phyloP scores from a whole-genome alignment of 2,113 vertebrate genomes.

The Mirza zaza region DNA sequence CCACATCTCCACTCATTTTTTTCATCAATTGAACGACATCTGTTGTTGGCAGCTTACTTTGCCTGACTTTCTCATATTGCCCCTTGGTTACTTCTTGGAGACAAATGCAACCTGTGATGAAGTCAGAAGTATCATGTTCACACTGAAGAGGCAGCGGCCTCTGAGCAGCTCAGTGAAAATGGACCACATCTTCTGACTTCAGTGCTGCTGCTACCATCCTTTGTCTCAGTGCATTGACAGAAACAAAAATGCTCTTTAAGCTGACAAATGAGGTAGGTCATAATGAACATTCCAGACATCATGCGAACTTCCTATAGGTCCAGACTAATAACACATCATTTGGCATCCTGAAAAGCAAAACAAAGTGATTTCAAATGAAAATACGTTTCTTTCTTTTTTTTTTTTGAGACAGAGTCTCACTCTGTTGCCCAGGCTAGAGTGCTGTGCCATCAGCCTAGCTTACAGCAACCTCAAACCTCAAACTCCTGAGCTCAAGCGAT shows the following conservation, averaged over 20 bases:
- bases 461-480: too few species aligned
- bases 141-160: not conserved
- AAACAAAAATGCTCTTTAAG: not conserved
- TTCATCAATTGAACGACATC: not conserved
- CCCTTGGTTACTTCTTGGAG: not conserved
- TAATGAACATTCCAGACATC: not conserved
- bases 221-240: not conserved
- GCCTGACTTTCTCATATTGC: not conserved
- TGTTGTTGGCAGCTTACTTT: not conserved
- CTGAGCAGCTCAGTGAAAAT: not conserved
- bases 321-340: not conserved
- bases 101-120: not conserved
- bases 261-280: not conserved
- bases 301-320: not conserved
- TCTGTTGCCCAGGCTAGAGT: too few species aligned
- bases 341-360: not conserved
- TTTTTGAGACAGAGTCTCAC: too few species aligned
- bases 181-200: not conserved
- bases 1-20: not conserved
- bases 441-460: too few species aligned
- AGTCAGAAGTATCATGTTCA: not conserved
- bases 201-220: not conserved
- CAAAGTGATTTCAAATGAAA: conserved; percentile 13
- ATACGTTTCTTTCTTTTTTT: too few species aligned
- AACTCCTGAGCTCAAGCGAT: too few species aligned